Evolutionary conservation across 2,888 invertebrate genomes (phyloP).

Genomic region (Meliscaeva auricollis): DNA sequence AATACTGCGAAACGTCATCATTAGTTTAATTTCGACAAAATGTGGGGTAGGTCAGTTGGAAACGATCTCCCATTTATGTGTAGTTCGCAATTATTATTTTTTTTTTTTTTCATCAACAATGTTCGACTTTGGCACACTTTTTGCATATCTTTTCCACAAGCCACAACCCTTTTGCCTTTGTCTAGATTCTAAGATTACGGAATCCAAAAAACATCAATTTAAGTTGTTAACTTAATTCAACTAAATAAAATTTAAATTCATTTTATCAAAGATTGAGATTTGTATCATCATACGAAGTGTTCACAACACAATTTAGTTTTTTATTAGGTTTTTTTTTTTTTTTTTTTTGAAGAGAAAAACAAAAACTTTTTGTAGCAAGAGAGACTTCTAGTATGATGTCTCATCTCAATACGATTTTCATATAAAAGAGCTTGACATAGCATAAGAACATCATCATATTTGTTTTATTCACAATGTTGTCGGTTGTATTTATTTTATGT

Average conservation of each 20-base stretch:
- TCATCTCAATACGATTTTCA: neutral
- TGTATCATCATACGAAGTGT: slow-evolving; percentile 13
- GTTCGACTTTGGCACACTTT: neutral
- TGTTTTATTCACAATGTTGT: slow-evolving; percentile 16
- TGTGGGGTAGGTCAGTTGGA: no score
- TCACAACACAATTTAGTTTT: slow-evolving; percentile 24
- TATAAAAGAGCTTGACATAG: slow-evolving; percentile 16
- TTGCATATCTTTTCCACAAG: neutral
- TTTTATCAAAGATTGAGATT: slow-evolving; percentile 22
- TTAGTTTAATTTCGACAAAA: no score
- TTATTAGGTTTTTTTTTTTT: neutral
- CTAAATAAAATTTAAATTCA: slow-evolving; percentile 22
- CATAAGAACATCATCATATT: neutral
- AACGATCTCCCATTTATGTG: no score
- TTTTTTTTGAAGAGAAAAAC: neutral
- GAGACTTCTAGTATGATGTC: neutral
- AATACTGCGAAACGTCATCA: no score
- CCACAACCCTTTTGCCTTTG: no score
- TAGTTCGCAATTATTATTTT: no score
- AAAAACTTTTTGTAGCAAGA: neutral
- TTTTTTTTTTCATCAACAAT: no score
- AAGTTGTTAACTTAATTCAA: neutral
- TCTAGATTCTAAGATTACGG: neutral
- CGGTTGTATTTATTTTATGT: slow-evolving; percentile 15
- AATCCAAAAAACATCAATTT: neutral